phyloP scores from a whole-genome alignment of 2,888 invertebrate species.

The Cheilosia vulpina region DNA sequence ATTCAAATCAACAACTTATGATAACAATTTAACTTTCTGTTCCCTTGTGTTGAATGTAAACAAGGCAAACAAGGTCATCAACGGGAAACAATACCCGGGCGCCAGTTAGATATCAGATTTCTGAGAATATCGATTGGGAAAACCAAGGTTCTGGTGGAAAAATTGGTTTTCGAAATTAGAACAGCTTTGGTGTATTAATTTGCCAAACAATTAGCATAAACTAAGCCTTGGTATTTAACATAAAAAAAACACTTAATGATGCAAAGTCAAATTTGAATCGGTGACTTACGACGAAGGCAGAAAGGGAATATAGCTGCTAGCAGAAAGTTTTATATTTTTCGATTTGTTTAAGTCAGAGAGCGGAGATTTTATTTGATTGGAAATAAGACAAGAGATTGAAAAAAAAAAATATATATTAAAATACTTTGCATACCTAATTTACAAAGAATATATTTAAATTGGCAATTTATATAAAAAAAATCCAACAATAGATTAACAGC shows the following conservation, averaged over 20 bases:
- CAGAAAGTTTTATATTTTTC: not conserved
- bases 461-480: not conserved
- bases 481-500: not conserved
- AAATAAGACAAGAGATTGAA: not conserved
- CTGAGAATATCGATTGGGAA: constrained; percentile 14
- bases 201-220: not conserved
- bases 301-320: not conserved
- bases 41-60: not conserved
- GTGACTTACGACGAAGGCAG: not conserved
- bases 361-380: not conserved
- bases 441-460: not conserved
- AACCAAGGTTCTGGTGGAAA: not conserved
- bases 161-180: no score
- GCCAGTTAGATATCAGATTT: constrained; percentile 18
- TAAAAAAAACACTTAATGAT: not conserved
- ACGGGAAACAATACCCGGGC: not conserved
- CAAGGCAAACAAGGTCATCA: constrained; percentile 21
- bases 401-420: not conserved
- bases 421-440: not conserved
- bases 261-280: not conserved
- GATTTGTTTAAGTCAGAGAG: not conserved
- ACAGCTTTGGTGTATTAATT: not conserved
- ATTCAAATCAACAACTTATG: constrained; percentile 20
- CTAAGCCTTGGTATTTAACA: not conserved
- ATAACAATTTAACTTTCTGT: constrained; percentile 22